Conservation (phyloP, 1,140 invertebrate species). For the Apis florea region DNA sequence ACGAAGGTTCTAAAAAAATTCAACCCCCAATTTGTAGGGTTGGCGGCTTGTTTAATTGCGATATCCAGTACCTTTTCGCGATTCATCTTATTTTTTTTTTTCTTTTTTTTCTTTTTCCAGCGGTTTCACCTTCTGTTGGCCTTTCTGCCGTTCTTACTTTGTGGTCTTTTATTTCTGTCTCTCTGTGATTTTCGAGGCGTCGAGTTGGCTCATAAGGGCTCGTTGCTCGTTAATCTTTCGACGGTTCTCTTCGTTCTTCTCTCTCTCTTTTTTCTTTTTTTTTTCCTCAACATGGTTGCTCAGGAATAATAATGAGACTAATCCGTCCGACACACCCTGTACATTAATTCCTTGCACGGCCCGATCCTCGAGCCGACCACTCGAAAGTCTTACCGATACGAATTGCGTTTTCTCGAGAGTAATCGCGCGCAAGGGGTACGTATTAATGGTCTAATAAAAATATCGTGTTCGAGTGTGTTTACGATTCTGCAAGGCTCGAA, state of each 20-base stretch:
- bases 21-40: conserved; percentile 77
- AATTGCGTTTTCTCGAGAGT: conserved; percentile 40
- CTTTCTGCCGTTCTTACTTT: conserved; percentile 2
- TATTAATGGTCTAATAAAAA: conserved; percentile 5
- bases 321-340: conserved; percentile 68
- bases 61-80: conserved; percentile 72
- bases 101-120: conserved; percentile 58
- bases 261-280: conserved; percentile 18
- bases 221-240: conserved; percentile 71
- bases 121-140: background rate
- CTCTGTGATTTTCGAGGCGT: conserved; percentile 60
- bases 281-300: conserved; percentile 54
- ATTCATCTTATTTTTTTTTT: conserved; percentile 67
- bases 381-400: conserved; percentile 49
- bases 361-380: conserved; percentile 30
- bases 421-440: conserved; percentile 9
- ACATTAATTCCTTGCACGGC: conserved; percentile 70
- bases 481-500: background rate
- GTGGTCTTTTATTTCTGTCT: conserved; percentile 26
- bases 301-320: conserved; percentile 73
- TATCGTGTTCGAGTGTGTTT: background rate
- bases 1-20: conserved; percentile 67
- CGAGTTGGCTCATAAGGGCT: conserved; percentile 60
- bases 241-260: conserved; percentile 2
- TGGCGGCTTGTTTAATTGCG: conserved; percentile 77